These are phyloP conservation scores for Melinopterus prodromus DNA, from an alignment of 2,888 invertebrate genomes.

Conservation along the genomic window DNA sequence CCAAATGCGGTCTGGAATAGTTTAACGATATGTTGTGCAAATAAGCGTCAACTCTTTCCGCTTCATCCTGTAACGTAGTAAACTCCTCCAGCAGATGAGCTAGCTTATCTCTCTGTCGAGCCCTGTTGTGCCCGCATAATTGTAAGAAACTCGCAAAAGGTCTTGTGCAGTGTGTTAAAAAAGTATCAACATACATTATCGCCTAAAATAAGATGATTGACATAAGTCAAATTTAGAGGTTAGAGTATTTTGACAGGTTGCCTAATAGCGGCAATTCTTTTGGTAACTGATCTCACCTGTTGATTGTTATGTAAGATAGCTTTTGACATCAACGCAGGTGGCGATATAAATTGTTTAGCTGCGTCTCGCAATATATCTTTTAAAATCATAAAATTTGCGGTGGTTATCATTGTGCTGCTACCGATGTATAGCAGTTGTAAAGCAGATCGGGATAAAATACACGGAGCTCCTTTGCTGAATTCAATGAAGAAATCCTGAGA, in stretches of 20 bases:
- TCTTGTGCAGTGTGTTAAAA: conserved; percentile 85
- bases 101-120: conserved; percentile 93
- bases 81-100: conserved; percentile 91
- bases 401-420: conserved; percentile 62
- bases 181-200: conserved; percentile 88
- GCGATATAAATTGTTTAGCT: conserved; percentile 86
- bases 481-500: conserved; percentile 90
- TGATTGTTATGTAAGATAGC: conserved; percentile 71
- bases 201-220: conserved; percentile 63
- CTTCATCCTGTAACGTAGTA: conserved; percentile 90
- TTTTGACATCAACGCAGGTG: conserved; percentile 85
- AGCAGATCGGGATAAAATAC: conserved; percentile 91
- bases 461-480: conserved; percentile 87
- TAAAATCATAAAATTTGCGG: conserved; percentile 67
- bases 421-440: conserved; percentile 82
- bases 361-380: conserved; percentile 85
- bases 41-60: conserved; percentile 88
- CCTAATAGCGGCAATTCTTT: too few species aligned
- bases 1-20: conserved; percentile 74
- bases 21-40: conserved; percentile 75
- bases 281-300: conserved; percentile 63
- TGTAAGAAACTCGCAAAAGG: conserved; percentile 88
- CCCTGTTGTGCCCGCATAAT: conserved; percentile 93
- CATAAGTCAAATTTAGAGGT: conserved; percentile 10
- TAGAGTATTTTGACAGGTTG: background rate